phyloP scores from a whole-genome alignment of 1,140 invertebrate species.

The roundworm (Caenorhabditis elegans) region DNA sequence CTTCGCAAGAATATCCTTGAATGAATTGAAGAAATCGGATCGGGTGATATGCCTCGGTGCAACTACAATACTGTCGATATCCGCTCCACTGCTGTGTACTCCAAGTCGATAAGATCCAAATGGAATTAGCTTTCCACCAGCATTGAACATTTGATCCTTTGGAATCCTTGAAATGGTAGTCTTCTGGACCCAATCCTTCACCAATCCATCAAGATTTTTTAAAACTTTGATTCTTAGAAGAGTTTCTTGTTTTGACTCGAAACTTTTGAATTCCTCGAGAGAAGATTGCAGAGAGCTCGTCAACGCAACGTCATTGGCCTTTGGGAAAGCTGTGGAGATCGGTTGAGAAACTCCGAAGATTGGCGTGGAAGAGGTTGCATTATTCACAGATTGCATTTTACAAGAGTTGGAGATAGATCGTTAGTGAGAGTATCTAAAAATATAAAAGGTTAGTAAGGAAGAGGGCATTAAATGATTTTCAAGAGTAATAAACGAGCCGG shows the following conservation, averaged over 20 bases:
- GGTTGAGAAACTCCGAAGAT: neutral
- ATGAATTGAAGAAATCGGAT: slow-evolving; percentile 89
- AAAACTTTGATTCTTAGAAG: slow-evolving; percentile 58
- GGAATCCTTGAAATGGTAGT: slow-evolving; percentile 52
- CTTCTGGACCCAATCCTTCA: slow-evolving; percentile 58
- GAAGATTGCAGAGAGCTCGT: neutral
- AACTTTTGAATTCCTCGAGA: slow-evolving; percentile 49
- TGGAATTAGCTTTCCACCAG: slow-evolving; percentile 94
- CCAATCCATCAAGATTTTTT: slow-evolving; percentile 57
- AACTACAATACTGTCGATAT: slow-evolving; percentile 97
- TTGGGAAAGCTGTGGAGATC: neutral
- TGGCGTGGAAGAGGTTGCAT: no score
- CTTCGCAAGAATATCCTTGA: slow-evolving; percentile 84
- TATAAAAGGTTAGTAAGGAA: no score
- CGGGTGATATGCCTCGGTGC: slow-evolving; percentile 91
- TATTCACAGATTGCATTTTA: no score
- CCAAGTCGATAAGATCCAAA: slow-evolving; percentile 91
- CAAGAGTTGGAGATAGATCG: no score
- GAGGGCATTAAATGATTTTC: no score
- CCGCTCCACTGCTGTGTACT: slow-evolving; percentile 85
- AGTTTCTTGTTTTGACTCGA: slow-evolving; percentile 58
- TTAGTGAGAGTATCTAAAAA: no score
- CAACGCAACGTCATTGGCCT: neutral
- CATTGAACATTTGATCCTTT: neutral
- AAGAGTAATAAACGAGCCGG: no score